A percentile compares a stretch with the other conserved stretches of the same genome.
These are phyloP conservation scores for Maconellicoccus hirsutus DNA, from an alignment of 1,140 invertebrate species.

Conservation along the genomic window DNA sequence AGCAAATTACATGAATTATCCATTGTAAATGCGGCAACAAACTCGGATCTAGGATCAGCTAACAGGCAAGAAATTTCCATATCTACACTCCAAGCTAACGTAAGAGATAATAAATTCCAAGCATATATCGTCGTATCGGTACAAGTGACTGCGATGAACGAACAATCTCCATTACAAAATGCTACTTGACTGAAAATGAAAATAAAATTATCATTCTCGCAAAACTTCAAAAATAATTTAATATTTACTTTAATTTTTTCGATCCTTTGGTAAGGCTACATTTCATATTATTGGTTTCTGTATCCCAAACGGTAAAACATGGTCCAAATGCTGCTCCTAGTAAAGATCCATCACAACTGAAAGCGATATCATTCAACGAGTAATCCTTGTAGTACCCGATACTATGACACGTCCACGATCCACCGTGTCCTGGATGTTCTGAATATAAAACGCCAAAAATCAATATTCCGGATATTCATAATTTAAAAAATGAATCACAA, in stretches of 20 bases:
- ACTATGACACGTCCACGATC: conserved; percentile 52
- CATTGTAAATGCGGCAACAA: conserved; percentile 52
- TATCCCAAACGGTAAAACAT: conserved; percentile 57
- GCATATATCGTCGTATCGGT: conserved; percentile 45
- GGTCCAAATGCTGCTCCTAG: conserved; percentile 56
- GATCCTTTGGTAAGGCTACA: conserved; percentile 25
- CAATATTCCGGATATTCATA: too few relatives aligned
- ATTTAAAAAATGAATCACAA: neutral
- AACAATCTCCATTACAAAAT: conserved; percentile 51
- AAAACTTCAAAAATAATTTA: conserved; percentile 18
- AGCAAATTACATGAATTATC: conserved; percentile 36
- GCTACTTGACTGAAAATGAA: conserved; percentile 41
- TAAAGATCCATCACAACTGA: conserved; percentile 64
- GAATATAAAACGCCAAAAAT: too few relatives aligned
- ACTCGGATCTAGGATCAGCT: conserved; percentile 46
- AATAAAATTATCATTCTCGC: conserved; percentile 21
- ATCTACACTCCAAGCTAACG: conserved; percentile 45
- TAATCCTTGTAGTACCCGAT: conserved; percentile 50
- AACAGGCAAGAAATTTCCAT: conserved; percentile 40
- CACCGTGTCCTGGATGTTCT: conserved; percentile 17
- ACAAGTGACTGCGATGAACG: conserved; percentile 50
- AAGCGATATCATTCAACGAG: conserved; percentile 43
- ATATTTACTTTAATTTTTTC: conserved; percentile 26
- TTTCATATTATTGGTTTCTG: conserved; percentile 25
- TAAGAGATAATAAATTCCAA: conserved; percentile 59